Evolutionary conservation across 2,888 invertebrate species (phyloP).

Genomic region (Platycheirus rosarum): DNA sequence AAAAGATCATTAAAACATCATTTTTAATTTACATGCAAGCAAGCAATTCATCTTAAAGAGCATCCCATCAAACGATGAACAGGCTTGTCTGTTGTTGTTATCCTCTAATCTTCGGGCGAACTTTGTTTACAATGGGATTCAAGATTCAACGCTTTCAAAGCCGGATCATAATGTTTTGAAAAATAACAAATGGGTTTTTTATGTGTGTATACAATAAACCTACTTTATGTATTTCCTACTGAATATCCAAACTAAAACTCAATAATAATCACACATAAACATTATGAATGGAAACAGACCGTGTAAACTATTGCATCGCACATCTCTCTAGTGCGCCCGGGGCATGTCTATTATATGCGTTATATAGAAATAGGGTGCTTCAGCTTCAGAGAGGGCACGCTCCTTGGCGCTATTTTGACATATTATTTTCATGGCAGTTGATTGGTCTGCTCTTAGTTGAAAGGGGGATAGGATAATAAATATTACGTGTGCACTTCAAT

Average conservation of each 20-base stretch:
- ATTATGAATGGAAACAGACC: constrained; percentile 39
- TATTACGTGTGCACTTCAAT: constrained; percentile 46
- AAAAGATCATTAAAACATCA: constrained; percentile 49
- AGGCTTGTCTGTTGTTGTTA: constrained; percentile 26
- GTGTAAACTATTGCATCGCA: constrained; percentile 41
- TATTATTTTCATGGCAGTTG: constrained; percentile 66
- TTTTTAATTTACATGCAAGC: constrained; percentile 7
- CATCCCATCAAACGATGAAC: constrained; percentile 31
- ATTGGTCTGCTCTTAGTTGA: constrained; percentile 55
- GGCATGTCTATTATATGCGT: constrained; percentile 39
- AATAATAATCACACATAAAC: constrained; percentile 60
- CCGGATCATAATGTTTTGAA: constrained; percentile 70
- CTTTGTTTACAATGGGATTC: constrained; percentile 54
- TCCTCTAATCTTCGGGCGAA: constrained; percentile 41
- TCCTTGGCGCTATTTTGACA: constrained; percentile 74
- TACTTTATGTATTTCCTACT: constrained; percentile 37
- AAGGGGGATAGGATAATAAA: constrained; percentile 43
- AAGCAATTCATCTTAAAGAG: constrained; percentile 39
- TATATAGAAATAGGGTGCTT: constrained; percentile 57
- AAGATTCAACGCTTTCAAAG: constrained; percentile 58
- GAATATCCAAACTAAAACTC: constrained; percentile 61
- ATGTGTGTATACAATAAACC: constrained; percentile 15
- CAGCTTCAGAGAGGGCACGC: constrained; percentile 67
- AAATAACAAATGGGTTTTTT: constrained; percentile 57
- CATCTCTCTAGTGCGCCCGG: constrained; percentile 55